Evolutionary conservation across 2,888 invertebrate species (phyloP).

Genomic region (Pollenia amentaria): DNA sequence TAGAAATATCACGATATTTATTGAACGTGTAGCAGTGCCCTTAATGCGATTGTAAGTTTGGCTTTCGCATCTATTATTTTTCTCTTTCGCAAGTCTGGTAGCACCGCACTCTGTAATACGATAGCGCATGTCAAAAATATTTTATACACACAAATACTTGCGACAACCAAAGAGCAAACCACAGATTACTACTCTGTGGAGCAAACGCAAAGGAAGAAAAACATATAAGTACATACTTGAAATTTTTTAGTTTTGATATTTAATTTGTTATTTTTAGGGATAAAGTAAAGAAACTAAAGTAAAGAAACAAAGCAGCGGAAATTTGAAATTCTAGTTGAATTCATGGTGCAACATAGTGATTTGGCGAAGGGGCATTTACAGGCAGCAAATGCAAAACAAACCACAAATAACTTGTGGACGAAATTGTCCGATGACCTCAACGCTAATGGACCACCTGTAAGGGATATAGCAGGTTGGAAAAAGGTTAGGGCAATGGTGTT

Average conservation of each 20-base stretch:
- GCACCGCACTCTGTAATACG: constrained; percentile 19
- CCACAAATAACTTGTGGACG: constrained; percentile 40
- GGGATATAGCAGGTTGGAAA: constrained; percentile 40
- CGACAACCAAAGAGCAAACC: constrained; percentile 38
- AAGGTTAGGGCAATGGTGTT: constrained; percentile 15
- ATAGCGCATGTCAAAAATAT: constrained; percentile 12
- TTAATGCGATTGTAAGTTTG: constrained; percentile 2
- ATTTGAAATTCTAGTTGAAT: constrained; percentile 44
- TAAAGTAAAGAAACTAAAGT: constrained; percentile 2
- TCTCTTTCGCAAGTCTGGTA: constrained; percentile 1
- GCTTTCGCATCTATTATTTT: constrained; percentile 12
- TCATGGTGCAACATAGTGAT: constrained; percentile 42
- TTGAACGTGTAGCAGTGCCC: too few species aligned
- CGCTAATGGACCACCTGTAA: constrained; percentile 38
- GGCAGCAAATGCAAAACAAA: constrained; percentile 25
- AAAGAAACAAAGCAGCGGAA: constrained; percentile 42
- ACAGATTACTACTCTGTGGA: too few species aligned
- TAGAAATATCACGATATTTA: too few species aligned
- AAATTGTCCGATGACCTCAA: constrained; percentile 42
- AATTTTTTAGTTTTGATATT: constrained; percentile 26
- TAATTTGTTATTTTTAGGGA: constrained; percentile 48
- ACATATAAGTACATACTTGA: too few species aligned
- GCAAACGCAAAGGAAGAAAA: constrained; percentile 30
- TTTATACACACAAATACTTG: constrained; percentile 30
- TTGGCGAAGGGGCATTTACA: constrained; percentile 42